Evolutionary conservation across 2,888 invertebrate genomes (phyloP), one percentile per base, ranked within the genome.

Genomic region (Fabriciana adippe): DNA sequence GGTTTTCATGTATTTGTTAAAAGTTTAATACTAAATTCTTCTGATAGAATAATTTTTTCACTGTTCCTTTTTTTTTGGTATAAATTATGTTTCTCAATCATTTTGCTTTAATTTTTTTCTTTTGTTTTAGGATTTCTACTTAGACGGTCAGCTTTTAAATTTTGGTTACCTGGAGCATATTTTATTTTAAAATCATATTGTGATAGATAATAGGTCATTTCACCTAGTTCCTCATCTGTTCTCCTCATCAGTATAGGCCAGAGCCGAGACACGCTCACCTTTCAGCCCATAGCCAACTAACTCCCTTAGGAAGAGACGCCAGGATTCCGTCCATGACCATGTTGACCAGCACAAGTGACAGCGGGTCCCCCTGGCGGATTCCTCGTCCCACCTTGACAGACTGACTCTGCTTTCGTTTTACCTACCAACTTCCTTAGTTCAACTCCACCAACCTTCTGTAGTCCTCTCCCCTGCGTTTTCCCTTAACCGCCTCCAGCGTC

Each of bases 401-500:
- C n/a, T n/a, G n/a, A n/a, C n/a, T n/a, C n/a, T n/a, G n/a, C n/a
- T n/a, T n/a, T n/a, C n/a, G n/a, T n/a, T n/a, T n/a, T n/a, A n/a
- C n/a, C n/a, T n/a, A n/a, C n/a, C n/a, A n/a, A n/a, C n/a, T n/a
- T n/a, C n/a, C n/a, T n/a, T n/a, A n/a, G n/a, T n/a, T n/a, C n/a
- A n/a, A n/a, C n/a, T n/a, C n/a, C n/a, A 63, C 64, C 47, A 63
- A 21, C 21, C 21, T 21, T 21, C 2, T 21, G 60, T 74, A 72
- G 3, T 26, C 41, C n/a, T 15, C 64, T 18, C 55, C 50, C 53
- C 70, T 61, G 16, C 73, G 65, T 60, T 72, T 63, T 26, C 71
- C 71, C 56, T 75, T 71, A 1, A 74, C 62, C 6, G 72, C 69
- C 50, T n/a, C n/a, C n/a, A n/a, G n/a, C n/a, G n/a, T n/a, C n/a